phyloP scores from a whole-genome alignment of 2,888 invertebrate species.

The Drosophila lacicola region DNA sequence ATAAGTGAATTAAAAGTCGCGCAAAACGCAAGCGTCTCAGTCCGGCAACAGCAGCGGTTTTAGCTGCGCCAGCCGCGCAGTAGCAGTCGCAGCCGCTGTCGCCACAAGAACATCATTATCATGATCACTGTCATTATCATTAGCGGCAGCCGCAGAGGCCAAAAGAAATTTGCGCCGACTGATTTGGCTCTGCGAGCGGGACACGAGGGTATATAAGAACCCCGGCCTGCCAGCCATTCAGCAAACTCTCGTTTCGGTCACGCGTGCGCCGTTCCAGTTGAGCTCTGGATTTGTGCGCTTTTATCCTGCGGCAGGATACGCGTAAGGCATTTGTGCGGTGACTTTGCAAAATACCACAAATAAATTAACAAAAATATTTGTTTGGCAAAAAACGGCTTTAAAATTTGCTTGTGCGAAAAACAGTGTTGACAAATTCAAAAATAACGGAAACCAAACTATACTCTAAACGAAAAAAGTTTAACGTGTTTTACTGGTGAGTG shows the following conservation, averaged over 20 bases:
- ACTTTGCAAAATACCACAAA: conserved; percentile 9
- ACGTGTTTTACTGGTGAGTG: conserved; percentile 39
- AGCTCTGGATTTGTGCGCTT: conserved; percentile 26
- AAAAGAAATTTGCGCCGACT: conserved; percentile 65
- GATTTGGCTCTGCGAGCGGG: conserved; percentile 51
- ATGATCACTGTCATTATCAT: conserved; percentile 40
- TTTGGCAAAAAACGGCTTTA: conserved; percentile 10
- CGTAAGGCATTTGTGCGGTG: conserved; percentile 30
- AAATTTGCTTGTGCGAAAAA: conserved; percentile 9
- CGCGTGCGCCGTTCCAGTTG: conserved; percentile 76
- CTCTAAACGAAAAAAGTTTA: not conserved
- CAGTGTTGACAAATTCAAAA: not conserved
- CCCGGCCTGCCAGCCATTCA: conserved; percentile 76
- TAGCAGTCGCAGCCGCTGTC: conserved; percentile 47
- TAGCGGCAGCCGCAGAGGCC: conserved; percentile 41
- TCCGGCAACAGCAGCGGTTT: conserved; percentile 16
- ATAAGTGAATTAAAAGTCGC: conserved; percentile 59
- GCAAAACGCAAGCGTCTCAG: conserved; percentile 36
- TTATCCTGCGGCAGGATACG: conserved; percentile 66
- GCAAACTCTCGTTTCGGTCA: conserved; percentile 78
- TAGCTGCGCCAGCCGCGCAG: conserved; percentile 38
- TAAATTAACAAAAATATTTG: not conserved
- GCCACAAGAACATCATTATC: conserved; percentile 60
- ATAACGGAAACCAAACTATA: not conserved
- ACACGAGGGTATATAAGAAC: conserved; percentile 85